These are phyloP conservation scores for Eudasyphora cyanicolor DNA, from an alignment of 2,888 invertebrate species.

Conservation along the genomic window DNA sequence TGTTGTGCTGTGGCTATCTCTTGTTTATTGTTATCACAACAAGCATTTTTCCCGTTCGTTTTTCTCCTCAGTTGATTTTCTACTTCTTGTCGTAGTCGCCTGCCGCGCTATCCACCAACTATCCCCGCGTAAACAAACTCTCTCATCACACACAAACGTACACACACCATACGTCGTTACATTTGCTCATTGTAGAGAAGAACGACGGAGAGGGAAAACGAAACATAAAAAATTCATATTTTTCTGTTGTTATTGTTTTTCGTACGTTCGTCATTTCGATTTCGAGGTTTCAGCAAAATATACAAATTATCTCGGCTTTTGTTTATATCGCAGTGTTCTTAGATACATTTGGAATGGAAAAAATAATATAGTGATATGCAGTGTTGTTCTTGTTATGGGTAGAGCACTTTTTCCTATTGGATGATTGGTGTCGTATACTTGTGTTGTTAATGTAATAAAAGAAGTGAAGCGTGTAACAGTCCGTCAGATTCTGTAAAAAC, in stretches of 20 bases:
- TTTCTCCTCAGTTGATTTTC: constrained; percentile 15
- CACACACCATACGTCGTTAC: no score
- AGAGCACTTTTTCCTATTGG: no score
- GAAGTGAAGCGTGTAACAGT: not conserved
- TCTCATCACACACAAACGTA: not conserved
- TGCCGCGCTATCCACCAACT: no score
- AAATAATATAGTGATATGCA: not conserved
- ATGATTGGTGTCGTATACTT: not conserved
- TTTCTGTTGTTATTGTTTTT: not conserved
- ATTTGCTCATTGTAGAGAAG: not conserved
- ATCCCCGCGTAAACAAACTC: not conserved
- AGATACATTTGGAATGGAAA: constrained; percentile 18
- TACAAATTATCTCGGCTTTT: constrained; percentile 26
- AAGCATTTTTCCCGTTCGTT: constrained; percentile 8
- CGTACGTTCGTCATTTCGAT: not conserved
- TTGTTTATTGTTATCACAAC: constrained; percentile 21
- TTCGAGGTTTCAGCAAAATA: constrained; percentile 1
- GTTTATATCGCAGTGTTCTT: constrained; percentile 29
- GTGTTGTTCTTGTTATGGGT: no score
- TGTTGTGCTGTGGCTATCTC: not conserved
- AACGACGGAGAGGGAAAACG: not conserved
- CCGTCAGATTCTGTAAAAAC: constrained; percentile 1
- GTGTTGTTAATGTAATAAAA: not conserved
- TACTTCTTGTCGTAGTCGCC: not conserved
- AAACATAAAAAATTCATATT: not conserved